A percentile compares a stretch with the other conserved stretches of the same genome.
phyloP scores from a whole-genome alignment of 2,888 invertebrate genomes.

The Idaea aversata region DNA sequence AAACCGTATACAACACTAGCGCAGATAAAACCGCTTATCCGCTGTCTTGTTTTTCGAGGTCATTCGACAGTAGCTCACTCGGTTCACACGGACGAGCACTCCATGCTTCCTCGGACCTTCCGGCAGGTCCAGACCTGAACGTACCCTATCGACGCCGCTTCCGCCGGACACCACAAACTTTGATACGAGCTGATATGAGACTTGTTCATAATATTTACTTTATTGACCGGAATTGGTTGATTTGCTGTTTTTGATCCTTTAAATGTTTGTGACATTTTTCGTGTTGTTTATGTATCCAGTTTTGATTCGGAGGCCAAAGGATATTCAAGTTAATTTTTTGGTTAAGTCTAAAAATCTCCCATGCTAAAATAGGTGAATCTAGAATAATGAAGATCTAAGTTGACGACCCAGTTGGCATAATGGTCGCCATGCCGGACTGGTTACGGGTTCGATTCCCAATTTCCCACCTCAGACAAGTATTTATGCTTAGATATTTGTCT shows the following conservation, averaged over 20 bases:
- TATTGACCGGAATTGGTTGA: not conserved
- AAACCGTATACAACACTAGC: not conserved
- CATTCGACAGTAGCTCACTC: constrained; percentile 34
- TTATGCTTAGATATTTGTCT: too few species aligned
- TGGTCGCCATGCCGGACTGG: too few species aligned
- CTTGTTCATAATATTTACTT: constrained; percentile 1
- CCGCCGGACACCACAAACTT: constrained; percentile 67
- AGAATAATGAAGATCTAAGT: not conserved
- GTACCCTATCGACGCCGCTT: constrained; percentile 61
- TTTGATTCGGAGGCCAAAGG: not conserved
- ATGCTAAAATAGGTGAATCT: not conserved
- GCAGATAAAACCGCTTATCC: constrained; percentile 18
- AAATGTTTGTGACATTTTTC: not conserved
- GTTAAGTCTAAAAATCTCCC: not conserved
- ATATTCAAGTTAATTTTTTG: not conserved
- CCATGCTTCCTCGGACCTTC: constrained; percentile 60
- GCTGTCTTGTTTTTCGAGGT: constrained; percentile 10
- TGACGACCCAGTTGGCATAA: too few species aligned
- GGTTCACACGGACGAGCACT: constrained; percentile 53
- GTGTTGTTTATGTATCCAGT: not conserved
- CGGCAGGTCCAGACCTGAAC: constrained; percentile 65
- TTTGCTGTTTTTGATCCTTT: not conserved
- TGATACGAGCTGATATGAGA: not conserved
- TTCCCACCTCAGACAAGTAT: too few species aligned
- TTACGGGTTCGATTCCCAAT: too few species aligned